These are phyloP conservation scores for Gambusia yucatana DNA, from an alignment of 2,797 vertebrate genomes.

Conservation along the genomic window DNA sequence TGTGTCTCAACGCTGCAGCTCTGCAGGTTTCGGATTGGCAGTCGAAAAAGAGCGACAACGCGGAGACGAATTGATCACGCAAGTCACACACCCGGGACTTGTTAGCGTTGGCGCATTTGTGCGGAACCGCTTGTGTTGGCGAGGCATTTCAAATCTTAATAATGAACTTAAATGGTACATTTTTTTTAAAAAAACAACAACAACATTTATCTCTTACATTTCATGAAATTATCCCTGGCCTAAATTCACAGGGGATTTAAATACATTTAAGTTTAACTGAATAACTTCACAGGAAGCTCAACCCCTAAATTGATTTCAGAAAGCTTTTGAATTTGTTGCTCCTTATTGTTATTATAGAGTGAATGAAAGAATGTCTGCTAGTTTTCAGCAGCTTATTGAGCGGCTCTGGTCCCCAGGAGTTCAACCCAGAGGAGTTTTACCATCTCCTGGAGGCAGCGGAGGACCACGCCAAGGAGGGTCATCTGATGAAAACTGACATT, in stretches of 20 bases:
- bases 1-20: conserved; percentile 18
- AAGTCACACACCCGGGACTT: background rate
- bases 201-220: background rate
- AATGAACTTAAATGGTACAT: background rate
- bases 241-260: too few species aligned
- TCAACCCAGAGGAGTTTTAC: conserved; percentile 93
- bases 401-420: conserved; percentile 81
- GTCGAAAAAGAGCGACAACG: conserved; percentile 15
- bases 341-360: background rate
- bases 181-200: too few species aligned
- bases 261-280: background rate
- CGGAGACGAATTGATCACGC: background rate
- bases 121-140: background rate
- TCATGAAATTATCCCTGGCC: too few species aligned
- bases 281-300: background rate
- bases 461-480: conserved; percentile 92
- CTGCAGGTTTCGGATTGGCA: conserved; percentile 23
- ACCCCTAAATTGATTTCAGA: background rate
- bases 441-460: conserved; percentile 92
- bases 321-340: background rate
- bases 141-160: background rate
- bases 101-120: background rate
- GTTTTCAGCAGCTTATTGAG: background rate
- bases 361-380: conserved; percentile 7
- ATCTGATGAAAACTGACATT: conserved; percentile 92